These are phyloP conservation scores for Junonia oenone DNA, from an alignment of 2,888 invertebrate genomes.

Conservation along the genomic window DNA sequence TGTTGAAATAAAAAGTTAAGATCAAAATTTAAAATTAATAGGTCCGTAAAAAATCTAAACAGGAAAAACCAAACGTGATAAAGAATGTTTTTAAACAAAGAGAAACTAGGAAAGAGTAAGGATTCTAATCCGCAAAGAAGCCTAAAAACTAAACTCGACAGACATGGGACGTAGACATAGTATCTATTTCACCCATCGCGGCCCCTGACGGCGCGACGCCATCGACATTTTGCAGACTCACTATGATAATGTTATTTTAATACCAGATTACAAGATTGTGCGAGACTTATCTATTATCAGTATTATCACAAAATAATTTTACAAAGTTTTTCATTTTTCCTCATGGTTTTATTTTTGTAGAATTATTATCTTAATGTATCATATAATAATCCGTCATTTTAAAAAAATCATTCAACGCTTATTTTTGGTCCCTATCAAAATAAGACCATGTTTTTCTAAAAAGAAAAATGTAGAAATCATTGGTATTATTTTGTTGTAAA, in stretches of 20 bases:
- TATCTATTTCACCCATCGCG: constrained; percentile 22
- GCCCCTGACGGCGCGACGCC: constrained; percentile 27
- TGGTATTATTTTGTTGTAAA: too few relatives aligned
- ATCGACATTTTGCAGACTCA: constrained; percentile 25
- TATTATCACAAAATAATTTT: too few relatives aligned
- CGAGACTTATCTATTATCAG: too few relatives aligned
- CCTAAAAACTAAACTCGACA: neutral
- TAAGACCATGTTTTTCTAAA: too few relatives aligned
- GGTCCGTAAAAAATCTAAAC: neutral
- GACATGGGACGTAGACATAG: neutral
- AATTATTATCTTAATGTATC: too few relatives aligned
- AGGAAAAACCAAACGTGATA: neutral
- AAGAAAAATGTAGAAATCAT: too few relatives aligned
- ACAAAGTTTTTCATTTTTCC: too few relatives aligned
- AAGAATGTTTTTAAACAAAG: neutral
- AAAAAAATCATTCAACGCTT: too few relatives aligned
- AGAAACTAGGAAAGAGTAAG: neutral
- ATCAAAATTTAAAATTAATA: neutral
- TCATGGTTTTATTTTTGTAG: too few relatives aligned
- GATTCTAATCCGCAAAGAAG: neutral
- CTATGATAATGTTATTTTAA: constrained; percentile 15
- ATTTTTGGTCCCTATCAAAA: too few relatives aligned
- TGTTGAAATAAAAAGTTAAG: too few relatives aligned
- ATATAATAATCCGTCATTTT: too few relatives aligned
- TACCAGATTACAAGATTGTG: neutral